Conservation (phyloP, 2,888 invertebrate species). For the Agapostemon virescens region DNA sequence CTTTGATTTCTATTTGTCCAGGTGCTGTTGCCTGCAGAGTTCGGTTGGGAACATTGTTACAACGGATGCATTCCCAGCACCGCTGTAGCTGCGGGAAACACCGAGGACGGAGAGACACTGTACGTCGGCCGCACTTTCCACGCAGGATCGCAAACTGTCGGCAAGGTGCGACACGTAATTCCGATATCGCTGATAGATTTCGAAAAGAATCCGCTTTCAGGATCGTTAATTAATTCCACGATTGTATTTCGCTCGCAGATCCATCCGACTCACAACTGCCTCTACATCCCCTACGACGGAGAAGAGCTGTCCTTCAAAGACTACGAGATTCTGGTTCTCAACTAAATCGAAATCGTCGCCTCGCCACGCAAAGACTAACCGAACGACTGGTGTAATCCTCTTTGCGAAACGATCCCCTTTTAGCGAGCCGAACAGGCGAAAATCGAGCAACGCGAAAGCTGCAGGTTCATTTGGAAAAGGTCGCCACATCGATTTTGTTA, state of each 20-base stretch:
- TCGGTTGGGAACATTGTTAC: slow-evolving; percentile 85
- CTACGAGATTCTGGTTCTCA: slow-evolving; percentile 86
- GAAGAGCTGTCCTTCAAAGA: slow-evolving; percentile 84
- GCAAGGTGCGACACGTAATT: slow-evolving; percentile 83
- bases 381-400: too few relatives aligned
- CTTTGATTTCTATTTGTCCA: slow-evolving; percentile 66
- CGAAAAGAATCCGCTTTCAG: background rate
- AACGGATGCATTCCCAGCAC: slow-evolving; percentile 85
- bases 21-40: slow-evolving; percentile 84
- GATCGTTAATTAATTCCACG: too few relatives aligned
- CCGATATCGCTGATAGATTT: background rate
- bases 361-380: background rate
- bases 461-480: background rate
- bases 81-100: slow-evolving; percentile 85
- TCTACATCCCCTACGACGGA: slow-evolving; percentile 82
- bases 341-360: slow-evolving; percentile 67
- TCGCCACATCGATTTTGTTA: background rate
- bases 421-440: too few relatives aligned
- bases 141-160: slow-evolving; percentile 86
- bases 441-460: background rate
- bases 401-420: too few relatives aligned
- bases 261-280: slow-evolving; percentile 78
- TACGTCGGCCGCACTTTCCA: slow-evolving; percentile 86
- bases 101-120: slow-evolving; percentile 85
- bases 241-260: slow-evolving; percentile 69